phyloP scores from a whole-genome alignment of 2,113 vertebrate genomes.

The Pluvianellus socialis region DNA sequence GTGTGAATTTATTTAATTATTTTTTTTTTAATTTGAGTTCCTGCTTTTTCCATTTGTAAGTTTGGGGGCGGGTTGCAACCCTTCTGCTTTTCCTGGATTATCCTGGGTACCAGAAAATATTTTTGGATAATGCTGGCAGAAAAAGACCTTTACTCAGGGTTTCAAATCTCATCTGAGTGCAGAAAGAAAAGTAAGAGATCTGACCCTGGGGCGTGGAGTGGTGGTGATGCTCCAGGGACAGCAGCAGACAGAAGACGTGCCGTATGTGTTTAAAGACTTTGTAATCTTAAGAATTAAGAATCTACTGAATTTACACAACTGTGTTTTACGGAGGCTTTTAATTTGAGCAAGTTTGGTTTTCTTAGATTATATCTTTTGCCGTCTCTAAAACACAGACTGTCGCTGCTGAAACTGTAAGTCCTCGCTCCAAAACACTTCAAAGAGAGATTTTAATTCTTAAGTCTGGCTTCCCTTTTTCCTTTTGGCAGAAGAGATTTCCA shows the following conservation, averaged over 20 bases:
- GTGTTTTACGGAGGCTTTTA: slow-evolving; percentile 19
- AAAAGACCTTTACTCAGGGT: neutral
- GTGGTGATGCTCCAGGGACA: neutral
- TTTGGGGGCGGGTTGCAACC: neutral
- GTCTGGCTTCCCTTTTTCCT: neutral
- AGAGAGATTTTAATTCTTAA: neutral
- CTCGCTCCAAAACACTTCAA: slow-evolving; percentile 31
- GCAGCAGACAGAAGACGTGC: neutral
- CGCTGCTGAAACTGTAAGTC: neutral
- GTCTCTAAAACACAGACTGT: slow-evolving; percentile 28
- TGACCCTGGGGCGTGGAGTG: neutral
- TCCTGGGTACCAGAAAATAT: neutral
- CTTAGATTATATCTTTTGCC: slow-evolving; percentile 12
- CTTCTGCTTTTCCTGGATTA: neutral
- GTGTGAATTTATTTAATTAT: no score
- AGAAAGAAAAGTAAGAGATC: neutral
- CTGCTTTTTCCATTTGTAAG: neutral
- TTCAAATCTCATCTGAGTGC: neutral
- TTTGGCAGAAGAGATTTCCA: neutral
- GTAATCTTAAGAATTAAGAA: neutral
- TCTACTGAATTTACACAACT: neutral
- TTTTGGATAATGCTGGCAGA: neutral
- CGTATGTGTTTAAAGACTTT: neutral
- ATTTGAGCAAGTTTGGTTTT: slow-evolving; percentile 2
- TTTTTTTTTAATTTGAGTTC: neutral